A percentile compares a stretch with the other conserved stretches of the same genome.
Evolutionary conservation across 2,888 invertebrate genomes (phyloP).

Genomic region (Morpho deidamia): DNA sequence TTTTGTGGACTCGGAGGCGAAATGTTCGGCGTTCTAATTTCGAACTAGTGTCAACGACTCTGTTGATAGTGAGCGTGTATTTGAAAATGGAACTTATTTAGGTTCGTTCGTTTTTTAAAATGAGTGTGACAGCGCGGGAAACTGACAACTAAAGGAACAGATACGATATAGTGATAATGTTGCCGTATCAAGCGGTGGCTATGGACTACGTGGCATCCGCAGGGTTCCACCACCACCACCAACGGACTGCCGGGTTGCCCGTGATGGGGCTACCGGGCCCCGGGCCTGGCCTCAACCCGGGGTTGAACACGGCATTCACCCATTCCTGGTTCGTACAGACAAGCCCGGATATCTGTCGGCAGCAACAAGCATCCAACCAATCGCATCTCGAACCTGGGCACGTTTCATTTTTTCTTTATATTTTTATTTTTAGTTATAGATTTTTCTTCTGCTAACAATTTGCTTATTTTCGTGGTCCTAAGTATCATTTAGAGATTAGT

Average conservation of each 20-base stretch:
- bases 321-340: constrained; percentile 96
- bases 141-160: constrained; percentile 19
- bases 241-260: constrained; percentile 71
- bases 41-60: constrained; percentile 28
- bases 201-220: constrained; percentile 86
- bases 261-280: constrained; percentile 78
- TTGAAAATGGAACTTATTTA: constrained; percentile 34
- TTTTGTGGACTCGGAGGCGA: constrained; percentile 21
- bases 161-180: constrained; percentile 75
- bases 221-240: constrained; percentile 73
- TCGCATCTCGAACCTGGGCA: constrained; percentile 96
- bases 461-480: neutral
- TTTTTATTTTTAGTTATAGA: constrained; percentile 56
- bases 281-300: constrained; percentile 68
- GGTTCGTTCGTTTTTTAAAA: constrained; percentile 32
- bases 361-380: constrained; percentile 85
- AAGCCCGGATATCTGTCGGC: constrained; percentile 94
- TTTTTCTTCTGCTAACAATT: constrained; percentile 16
- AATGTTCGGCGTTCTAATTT: constrained; percentile 24
- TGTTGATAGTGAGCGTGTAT: constrained; percentile 9
- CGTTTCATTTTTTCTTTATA: constrained; percentile 81
- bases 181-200: constrained; percentile 93
- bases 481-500: too few relatives aligned
- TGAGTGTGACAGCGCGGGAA: constrained; percentile 43
- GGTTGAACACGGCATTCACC: constrained; percentile 87